A percentile compares a stretch with the other conserved stretches of the same genome.
Conservation (phyloP, 2,113 vertebrate genomes). For the Cnemophilus loriae region DNA sequence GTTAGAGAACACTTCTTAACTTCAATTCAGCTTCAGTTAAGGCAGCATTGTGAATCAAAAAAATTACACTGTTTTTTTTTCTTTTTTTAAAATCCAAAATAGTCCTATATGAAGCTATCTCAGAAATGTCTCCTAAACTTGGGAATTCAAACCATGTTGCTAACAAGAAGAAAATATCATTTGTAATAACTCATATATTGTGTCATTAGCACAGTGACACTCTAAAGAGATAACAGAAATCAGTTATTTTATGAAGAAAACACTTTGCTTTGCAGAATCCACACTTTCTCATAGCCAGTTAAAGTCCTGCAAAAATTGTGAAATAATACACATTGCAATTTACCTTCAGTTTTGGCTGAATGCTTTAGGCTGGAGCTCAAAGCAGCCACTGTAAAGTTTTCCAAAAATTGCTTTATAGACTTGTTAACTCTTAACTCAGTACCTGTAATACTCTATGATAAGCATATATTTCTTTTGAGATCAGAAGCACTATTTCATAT, state of each 20-base stretch:
- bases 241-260: not conserved
- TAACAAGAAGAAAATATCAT: not conserved
- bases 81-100: not conserved
- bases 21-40: not conserved
- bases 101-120: not conserved
- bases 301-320: not conserved
- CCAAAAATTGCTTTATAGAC: not conserved
- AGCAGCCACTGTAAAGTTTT: not conserved
- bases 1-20: not conserved
- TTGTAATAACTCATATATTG: not conserved
- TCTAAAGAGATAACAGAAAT: not conserved
- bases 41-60: not conserved
- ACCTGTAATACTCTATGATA: not conserved
- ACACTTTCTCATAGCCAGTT: not conserved
- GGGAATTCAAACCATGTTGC: not conserved
- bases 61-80: rapidly evolving
- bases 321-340: not conserved
- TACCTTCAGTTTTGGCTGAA: not conserved
- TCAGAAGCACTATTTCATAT: not conserved
- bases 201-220: not conserved
- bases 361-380: not conserved
- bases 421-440: not conserved
- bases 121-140: not conserved
- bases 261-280: not conserved
- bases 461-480: not conserved